Base-by-base conservation (phyloP, 2,113 vertebrate species). In the Lates calcarifer region DNA sequence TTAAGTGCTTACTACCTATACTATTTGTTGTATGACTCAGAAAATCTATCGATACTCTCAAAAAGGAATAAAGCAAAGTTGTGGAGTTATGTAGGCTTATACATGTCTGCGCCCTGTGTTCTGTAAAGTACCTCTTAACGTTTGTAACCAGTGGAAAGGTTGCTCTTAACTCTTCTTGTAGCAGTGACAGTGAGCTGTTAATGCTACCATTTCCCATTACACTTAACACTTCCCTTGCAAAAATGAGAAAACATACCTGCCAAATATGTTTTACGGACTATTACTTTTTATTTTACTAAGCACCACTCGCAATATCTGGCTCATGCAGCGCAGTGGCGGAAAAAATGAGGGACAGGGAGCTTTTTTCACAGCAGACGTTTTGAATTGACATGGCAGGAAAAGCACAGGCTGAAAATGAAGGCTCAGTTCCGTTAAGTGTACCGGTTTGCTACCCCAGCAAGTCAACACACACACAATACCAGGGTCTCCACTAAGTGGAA, bases 41-140 rank as follows among this genome's bases (percentile, higher is more conserved):
- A 83, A 80, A 56, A 81, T 82, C 55, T 86, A 76, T 86, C 73
- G 24, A 77, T 80, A 77, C 55, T 84, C 41, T 61, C 17, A 81
- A 65, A 64, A 86, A 69, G 57, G 1, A 91, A 86, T 90, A 87
- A 91, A 91, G 69, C 24, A 71, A 79, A 22, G 51, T 51, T 82
- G 45, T 83, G 69, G 77, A 58, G 70, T 51, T 73, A 39, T 58
- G n/a, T 85, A 56, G 49, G 51, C 39, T 24, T 18, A 24, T 33
- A 39, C 73, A 75, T 81, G 62, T 14, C n/a, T 81, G 13, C 63
- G 49, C 51, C 35, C 28, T 84, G 58, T 76, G 29, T 82, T 86
- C 39, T 88, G 60, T 79, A 26, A 57, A 77, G 62, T 67, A 22
- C 18, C 14, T 65, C 28, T 41, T 64, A 7, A 20, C 49, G 17